Evolutionary conservation across 2,888 invertebrate genomes (phyloP).

Genomic region (Ophion obscuratus): DNA sequence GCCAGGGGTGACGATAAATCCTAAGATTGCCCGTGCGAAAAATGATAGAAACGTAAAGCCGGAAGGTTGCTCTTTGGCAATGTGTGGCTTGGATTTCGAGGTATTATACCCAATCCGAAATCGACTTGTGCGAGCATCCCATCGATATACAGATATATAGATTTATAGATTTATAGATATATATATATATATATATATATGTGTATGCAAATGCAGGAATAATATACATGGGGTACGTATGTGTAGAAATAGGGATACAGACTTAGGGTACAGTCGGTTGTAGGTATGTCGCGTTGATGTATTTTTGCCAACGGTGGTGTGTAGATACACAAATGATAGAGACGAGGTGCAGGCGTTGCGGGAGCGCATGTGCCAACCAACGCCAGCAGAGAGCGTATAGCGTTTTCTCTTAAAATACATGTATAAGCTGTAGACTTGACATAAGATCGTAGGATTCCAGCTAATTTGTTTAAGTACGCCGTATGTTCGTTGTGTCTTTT

Average conservation of each 20-base stretch:
- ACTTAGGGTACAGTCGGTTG: slow-evolving; percentile 45
- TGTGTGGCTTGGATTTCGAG: neutral
- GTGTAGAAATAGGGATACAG: neutral
- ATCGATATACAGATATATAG: neutral
- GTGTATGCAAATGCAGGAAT: too few species aligned
- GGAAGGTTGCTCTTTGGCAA: neutral
- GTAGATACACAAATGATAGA: slow-evolving; percentile 32
- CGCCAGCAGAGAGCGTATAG: slow-evolving; percentile 55
- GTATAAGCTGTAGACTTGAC: slow-evolving; percentile 24
- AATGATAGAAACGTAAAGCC: neutral
- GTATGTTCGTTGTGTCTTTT: neutral
- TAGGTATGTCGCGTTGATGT: slow-evolving; percentile 33
- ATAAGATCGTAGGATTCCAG: slow-evolving; percentile 40
- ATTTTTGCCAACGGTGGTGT: slow-evolving; percentile 28
- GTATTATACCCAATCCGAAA: neutral
- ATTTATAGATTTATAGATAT: neutral
- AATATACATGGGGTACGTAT: slow-evolving; percentile 5
- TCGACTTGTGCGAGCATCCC: neutral
- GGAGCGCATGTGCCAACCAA: slow-evolving; percentile 54
- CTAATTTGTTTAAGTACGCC: neutral
- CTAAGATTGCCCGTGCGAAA: too few species aligned
- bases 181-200: neutral
- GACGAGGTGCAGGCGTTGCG: slow-evolving; percentile 13
- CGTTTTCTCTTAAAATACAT: slow-evolving; percentile 30
- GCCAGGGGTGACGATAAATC: too few species aligned